Evolutionary conservation across 1,140 invertebrate genomes (phyloP).

Genomic region (Drosophila lini): DNA sequence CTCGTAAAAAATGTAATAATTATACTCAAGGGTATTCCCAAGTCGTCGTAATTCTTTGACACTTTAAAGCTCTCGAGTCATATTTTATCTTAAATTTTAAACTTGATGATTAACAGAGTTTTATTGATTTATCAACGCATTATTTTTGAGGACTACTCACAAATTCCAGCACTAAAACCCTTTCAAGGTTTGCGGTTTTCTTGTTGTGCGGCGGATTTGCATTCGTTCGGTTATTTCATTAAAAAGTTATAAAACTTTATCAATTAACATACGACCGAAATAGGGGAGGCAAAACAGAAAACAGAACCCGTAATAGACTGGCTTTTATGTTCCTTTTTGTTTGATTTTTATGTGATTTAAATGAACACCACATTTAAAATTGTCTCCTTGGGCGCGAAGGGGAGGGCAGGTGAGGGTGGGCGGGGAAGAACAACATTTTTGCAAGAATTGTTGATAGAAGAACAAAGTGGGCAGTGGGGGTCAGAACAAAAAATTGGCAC

Average conservation of each 20-base stretch:
- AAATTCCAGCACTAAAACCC: slow-evolving; percentile 38
- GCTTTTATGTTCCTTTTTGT: slow-evolving; percentile 43
- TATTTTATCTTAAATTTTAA: slow-evolving; percentile 30
- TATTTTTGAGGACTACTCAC: slow-evolving; percentile 12
- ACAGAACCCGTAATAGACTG: slow-evolving; percentile 33
- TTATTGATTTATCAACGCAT: slow-evolving; percentile 27
- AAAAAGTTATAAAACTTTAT: slow-evolving; percentile 54
- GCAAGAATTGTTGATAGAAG: slow-evolving; percentile 12
- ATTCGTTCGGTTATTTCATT: slow-evolving; percentile 47
- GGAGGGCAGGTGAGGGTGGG: neutral
- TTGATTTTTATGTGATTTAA: slow-evolving; percentile 73
- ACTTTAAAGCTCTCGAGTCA: neutral
- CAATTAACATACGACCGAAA: slow-evolving; percentile 55
- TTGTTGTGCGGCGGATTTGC: slow-evolving; percentile 21
- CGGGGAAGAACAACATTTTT: slow-evolving; percentile 31
- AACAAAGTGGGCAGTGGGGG: neutral
- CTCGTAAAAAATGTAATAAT: neutral
- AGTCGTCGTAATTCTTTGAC: neutral
- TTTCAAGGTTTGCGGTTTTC: slow-evolving; percentile 47
- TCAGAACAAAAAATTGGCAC: slow-evolving; percentile 59
- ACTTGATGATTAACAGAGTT: slow-evolving; percentile 23
- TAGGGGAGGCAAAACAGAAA: slow-evolving; percentile 19
- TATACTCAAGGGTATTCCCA: slow-evolving; percentile 1
- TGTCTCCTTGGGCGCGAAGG: neutral
- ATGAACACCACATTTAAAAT: slow-evolving; percentile 58